Percentiles rank a stretch among this genome's conserved stretches.
Conservation (phyloP, 2,888 invertebrate species). For the Melanotus villosus region DNA sequence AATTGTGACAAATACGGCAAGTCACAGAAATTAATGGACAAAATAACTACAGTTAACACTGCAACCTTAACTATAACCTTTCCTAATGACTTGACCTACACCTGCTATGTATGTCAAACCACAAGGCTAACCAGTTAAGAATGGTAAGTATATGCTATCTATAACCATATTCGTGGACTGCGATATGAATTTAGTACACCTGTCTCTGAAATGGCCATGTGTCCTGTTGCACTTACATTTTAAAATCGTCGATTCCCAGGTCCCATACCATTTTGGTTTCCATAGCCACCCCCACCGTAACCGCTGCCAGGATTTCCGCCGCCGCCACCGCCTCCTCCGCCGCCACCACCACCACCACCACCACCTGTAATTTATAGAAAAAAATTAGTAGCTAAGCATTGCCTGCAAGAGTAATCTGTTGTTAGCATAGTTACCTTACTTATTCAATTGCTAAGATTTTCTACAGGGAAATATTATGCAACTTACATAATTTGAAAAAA, state of each 20-base stretch:
- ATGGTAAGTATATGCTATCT: conserved; percentile 28
- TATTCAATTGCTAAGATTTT: too few species aligned
- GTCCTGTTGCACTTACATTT: conserved; percentile 62
- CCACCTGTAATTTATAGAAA: conserved; percentile 61
- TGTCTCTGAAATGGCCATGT: conserved; percentile 49
- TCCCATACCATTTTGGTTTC: conserved; percentile 67
- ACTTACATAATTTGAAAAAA: too few species aligned
- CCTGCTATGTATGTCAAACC: conserved; percentile 46
- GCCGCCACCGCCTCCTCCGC: conserved; percentile 61
- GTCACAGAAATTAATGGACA: conserved; percentile 38
- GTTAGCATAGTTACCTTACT: too few species aligned
- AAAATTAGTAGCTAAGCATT: too few species aligned
- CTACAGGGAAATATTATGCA: too few species aligned
- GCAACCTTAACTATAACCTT: conserved; percentile 46
- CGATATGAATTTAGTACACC: conserved; percentile 45
- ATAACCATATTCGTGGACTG: conserved; percentile 33
- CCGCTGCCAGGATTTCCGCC: conserved; percentile 57
- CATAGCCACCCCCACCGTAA: conserved; percentile 66
- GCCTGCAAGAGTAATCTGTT: too few species aligned
- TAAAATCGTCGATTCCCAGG: conserved; percentile 65
- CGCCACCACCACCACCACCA: conserved; percentile 62
- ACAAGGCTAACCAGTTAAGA: conserved; percentile 39
- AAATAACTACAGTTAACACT: conserved; percentile 44
- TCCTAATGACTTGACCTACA: conserved; percentile 49
- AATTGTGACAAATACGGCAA: conserved; percentile 24